Evolutionary conservation across 2,888 invertebrate species (phyloP), one percentile per base, ranked within the genome.

Genomic region (Schizotus pectinicornis): DNA sequence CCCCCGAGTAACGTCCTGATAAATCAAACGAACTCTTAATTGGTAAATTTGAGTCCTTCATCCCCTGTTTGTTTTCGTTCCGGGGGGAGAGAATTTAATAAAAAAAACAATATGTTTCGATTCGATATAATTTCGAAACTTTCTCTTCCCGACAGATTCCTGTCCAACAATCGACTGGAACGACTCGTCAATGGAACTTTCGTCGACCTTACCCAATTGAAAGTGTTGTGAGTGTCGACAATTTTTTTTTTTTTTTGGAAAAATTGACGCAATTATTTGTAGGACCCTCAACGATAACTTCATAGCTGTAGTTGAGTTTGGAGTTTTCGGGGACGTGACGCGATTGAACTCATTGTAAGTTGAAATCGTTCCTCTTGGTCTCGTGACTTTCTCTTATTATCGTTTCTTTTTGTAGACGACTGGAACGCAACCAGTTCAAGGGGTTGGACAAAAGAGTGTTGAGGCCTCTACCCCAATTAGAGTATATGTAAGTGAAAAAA

Each of bases 111-210:
- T n/a, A n/a, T n/a, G n/a, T n/a, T n/a, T n/a, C 14, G 31, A 7
- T 42, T 42, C 13, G n/a, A 8, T 42, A 13, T 42, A 8, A 45
- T 43, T 12, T 22, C 9, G n/a, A n/a, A 51, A 36, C 6, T 37
- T 56, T 50, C 78, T 76, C 3, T 42, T 50, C 56, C 46, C 78
- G 76, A 1, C 76, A 85, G 84, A 65, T 83, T 81, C 70, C 66
- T 85, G 43, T 80, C 84, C 1, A 80, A 81, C 57, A 85, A 85
- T 73, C 73, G 73, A 11, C 71, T 85, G 45, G 68, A 69, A 7
- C 67, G 73, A 36, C 68, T 85, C 42, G 71, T 74, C 35, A 78
- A 78, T 11, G 76, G 75, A 34, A 81, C 81, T n/a, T 85, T 85
- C 63, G 76, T 74, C 43, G 79, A 81, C 63, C 70, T 85, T 13